Evolutionary conservation across 2,888 invertebrate species (phyloP).

Genomic region (Rapana venosa): DNA sequence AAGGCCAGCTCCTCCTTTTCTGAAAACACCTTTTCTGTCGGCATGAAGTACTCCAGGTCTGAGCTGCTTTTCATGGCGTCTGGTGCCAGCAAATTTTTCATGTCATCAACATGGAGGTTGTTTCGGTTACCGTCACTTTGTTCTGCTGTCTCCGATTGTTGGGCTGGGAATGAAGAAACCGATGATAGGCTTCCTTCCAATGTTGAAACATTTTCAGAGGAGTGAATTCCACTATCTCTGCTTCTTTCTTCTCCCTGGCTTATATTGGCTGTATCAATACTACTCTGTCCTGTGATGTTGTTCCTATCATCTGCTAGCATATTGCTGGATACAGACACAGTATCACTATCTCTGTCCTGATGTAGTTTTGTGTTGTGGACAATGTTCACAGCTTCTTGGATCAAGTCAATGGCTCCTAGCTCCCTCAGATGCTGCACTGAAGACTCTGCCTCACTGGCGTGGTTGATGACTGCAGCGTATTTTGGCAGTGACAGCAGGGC

Average conservation of each 20-base stretch:
- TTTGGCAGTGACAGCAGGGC: slow-evolving; percentile 90
- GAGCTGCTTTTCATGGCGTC: slow-evolving; percentile 31
- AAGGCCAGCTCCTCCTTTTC: slow-evolving; percentile 63
- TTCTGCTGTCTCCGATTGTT: no score
- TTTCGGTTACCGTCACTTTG: neutral
- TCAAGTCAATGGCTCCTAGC: slow-evolving; percentile 64
- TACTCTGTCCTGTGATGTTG: neutral
- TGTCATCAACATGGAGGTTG: neutral
- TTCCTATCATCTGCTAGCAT: neutral
- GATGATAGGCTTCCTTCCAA: neutral
- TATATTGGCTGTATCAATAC: neutral
- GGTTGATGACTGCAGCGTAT: slow-evolving; percentile 94
- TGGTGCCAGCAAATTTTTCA: slow-evolving; percentile 26
- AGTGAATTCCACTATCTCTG: neutral
- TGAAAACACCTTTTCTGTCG: slow-evolving; percentile 81
- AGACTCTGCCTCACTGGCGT: slow-evolving; percentile 80
- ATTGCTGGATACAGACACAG: neutral
- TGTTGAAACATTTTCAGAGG: neutral
- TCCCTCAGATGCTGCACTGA: slow-evolving; percentile 49
- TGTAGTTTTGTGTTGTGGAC: neutral
- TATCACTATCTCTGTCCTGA: neutral
- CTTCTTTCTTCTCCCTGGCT: neutral
- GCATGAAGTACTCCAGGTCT: slow-evolving; percentile 86
- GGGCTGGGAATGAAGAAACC: no score
- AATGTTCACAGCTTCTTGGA: slow-evolving; percentile 49